Evolutionary conservation across 2,888 invertebrate genomes (phyloP).

Genomic region (Pammene fasciana): DNA sequence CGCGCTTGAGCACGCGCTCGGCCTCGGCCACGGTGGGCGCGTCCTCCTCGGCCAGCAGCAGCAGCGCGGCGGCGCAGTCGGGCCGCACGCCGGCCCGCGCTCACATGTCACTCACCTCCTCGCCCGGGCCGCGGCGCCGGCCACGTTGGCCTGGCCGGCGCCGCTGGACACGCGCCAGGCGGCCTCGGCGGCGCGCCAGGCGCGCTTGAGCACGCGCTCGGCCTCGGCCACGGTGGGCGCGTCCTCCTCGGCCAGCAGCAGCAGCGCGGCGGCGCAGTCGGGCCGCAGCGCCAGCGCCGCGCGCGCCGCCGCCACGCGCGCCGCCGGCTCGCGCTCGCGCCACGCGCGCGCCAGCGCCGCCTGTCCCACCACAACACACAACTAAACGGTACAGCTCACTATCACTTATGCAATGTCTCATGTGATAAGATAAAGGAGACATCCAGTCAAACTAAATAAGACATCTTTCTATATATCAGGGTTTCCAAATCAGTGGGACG

Average conservation of each 20-base stretch:
- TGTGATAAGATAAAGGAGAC: too few species aligned
- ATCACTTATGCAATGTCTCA: too few species aligned
- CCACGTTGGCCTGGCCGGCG: conserved; percentile 90
- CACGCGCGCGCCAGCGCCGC: conserved; percentile 95
- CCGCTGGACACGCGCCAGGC: conserved; percentile 92
- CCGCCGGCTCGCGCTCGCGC: conserved; percentile 96
- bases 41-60: conserved; percentile 98
- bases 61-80: conserved; percentile 97
- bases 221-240: conserved; percentile 94
- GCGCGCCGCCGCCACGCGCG: conserved; percentile 94
- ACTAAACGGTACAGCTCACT: too few species aligned
- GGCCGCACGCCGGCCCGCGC: conserved; percentile 92
- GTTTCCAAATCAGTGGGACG: too few species aligned
- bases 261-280: conserved; percentile 97
- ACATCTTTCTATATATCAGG: too few species aligned
- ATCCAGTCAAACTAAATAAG: too few species aligned
- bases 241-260: conserved; percentile 98
- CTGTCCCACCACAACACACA: not conserved
- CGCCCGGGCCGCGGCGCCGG: conserved; percentile 90
- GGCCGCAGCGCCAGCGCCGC: conserved; percentile 93
- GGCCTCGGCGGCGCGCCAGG: conserved; percentile 98
- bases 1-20: conserved; percentile 83
- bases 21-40: conserved; percentile 94
- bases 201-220: conserved; percentile 83
- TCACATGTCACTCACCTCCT: conserved; percentile 94